Evolutionary conservation across 2,888 invertebrate species (phyloP).

Genomic region (Dendrolimus pini): DNA sequence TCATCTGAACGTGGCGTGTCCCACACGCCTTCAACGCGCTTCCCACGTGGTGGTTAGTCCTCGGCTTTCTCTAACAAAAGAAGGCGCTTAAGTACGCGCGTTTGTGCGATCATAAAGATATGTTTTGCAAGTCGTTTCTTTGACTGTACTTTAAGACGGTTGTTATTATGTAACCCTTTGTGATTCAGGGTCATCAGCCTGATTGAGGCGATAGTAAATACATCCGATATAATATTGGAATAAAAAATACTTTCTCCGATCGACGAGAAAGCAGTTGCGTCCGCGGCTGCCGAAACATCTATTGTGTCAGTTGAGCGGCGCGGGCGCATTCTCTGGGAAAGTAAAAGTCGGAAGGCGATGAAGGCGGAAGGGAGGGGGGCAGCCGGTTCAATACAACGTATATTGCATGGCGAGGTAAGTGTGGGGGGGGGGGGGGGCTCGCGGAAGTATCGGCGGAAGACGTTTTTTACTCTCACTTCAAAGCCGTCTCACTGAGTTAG

Average conservation of each 20-base stretch:
- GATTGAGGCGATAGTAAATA: too few relatives aligned
- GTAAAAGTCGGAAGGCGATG: conserved; percentile 62
- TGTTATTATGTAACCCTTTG: too few relatives aligned
- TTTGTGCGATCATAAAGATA: too few relatives aligned
- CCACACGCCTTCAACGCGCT: too few relatives aligned
- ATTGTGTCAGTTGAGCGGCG: background rate
- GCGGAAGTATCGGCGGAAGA: conserved; percentile 57
- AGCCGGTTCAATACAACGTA: conserved; percentile 4
- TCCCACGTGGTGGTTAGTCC: too few relatives aligned
- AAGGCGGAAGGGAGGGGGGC: conserved; percentile 13
- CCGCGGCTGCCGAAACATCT: background rate
- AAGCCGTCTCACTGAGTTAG: conserved; percentile 5
- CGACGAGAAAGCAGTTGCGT: background rate
- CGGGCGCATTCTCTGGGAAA: conserved; percentile 36
- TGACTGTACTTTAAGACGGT: too few relatives aligned
- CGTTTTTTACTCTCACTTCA: conserved; percentile 61
- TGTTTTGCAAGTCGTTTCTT: too few relatives aligned
- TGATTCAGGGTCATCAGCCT: too few relatives aligned
- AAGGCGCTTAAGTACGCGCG: too few relatives aligned
- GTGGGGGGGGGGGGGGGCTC: conserved; percentile 19
- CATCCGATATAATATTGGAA: background rate
- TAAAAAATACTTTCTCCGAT: background rate
- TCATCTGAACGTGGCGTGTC: too few relatives aligned
- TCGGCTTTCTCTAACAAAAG: too few relatives aligned
- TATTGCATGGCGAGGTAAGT: conserved; percentile 6